A percentile compares a stretch with the other conserved stretches of the same genome.
Conservation (phyloP, 2,888 invertebrate genomes). For the Oligia latruncula region DNA sequence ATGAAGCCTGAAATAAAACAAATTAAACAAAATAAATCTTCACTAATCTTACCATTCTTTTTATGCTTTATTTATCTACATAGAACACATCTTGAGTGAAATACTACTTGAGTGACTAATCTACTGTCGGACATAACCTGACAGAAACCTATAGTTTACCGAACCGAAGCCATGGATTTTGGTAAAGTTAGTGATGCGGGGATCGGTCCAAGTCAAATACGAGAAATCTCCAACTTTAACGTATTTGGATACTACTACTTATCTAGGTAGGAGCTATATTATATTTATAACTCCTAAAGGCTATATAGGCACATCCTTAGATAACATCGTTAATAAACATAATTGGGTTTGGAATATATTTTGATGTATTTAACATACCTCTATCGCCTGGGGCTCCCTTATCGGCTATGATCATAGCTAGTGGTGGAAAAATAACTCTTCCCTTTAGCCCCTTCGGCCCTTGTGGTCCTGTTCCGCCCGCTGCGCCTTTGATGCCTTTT, state of each 20-base stretch:
- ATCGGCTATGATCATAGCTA: constrained; percentile 76
- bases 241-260: not conserved
- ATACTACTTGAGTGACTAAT: not conserved
- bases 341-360: not conserved
- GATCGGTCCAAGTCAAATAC: not conserved
- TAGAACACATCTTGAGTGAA: not conserved
- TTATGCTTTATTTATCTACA: not conserved
- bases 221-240: not conserved
- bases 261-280: not conserved
- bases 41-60: not conserved
- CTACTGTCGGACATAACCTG: not conserved
- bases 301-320: not conserved
- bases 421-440: constrained; percentile 69
- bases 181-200: not conserved
- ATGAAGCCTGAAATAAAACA: constrained; percentile 78
- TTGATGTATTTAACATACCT: constrained; percentile 76
- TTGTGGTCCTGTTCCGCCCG: constrained; percentile 85
- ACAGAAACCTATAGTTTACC: not conserved
- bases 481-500: constrained; percentile 83
- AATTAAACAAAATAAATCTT: not conserved
- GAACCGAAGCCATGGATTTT: not conserved
- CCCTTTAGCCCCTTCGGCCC: constrained; percentile 90
- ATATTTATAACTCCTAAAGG: not conserved
- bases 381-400: constrained; percentile 91
- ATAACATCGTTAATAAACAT: not conserved